Evolutionary conservation across 2,113 vertebrate species (phyloP).

Genomic region (Miniopterus natalensis): DNA sequence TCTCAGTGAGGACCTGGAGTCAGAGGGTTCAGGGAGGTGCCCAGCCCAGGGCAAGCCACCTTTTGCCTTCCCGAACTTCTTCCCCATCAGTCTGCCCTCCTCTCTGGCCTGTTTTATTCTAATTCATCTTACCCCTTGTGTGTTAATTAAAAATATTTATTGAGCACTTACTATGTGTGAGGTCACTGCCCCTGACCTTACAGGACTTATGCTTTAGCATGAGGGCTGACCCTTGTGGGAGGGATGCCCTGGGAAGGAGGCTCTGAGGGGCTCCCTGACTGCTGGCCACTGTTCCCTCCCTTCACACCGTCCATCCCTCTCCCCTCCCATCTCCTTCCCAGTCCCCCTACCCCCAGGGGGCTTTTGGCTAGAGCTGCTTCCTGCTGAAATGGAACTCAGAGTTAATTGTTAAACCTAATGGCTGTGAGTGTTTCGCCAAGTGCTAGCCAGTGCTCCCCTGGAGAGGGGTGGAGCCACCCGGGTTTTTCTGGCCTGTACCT

Average conservation of each 20-base stretch:
- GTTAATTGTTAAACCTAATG: slow-evolving; percentile 85
- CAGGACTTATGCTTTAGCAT: background rate
- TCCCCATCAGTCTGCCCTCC: background rate
- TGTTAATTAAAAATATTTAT: slow-evolving; percentile 52
- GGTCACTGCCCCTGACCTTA: background rate
- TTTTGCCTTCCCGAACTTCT: background rate
- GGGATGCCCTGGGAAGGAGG: background rate
- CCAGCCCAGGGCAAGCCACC: background rate
- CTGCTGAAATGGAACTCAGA: slow-evolving; percentile 70
- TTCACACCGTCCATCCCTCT: background rate
- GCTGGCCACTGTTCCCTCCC: background rate
- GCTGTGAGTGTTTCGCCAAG: slow-evolving; percentile 29
- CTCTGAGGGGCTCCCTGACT: too few species aligned
- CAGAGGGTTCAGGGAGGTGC: background rate
- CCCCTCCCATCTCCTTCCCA: background rate
- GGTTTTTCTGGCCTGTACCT: slow-evolving; percentile 64
- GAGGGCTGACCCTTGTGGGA: background rate
- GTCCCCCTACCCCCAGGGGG: background rate
- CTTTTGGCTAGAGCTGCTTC: slow-evolving; percentile 46
- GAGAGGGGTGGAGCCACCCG: slow-evolving; percentile 13
- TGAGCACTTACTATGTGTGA: background rate
- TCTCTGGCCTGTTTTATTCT: background rate
- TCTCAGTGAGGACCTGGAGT: background rate
- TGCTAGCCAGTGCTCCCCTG: background rate
- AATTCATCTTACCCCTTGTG: background rate